phyloP scores from a whole-genome alignment of 1,140 invertebrate species.

The Sycobia sp. region DNA sequence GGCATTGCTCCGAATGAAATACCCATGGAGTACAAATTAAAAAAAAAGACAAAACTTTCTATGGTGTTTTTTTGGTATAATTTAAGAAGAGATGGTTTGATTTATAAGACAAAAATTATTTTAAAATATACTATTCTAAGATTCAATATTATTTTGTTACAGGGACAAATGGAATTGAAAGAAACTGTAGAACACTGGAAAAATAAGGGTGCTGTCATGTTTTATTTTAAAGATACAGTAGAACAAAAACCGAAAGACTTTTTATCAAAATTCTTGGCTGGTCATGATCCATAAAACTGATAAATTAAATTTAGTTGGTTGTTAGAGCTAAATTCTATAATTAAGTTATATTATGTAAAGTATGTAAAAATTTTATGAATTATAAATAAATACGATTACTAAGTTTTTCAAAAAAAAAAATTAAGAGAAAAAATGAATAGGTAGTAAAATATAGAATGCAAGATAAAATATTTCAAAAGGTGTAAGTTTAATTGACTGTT shows the following conservation, averaged over 20 bases:
- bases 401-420: constrained; percentile 12
- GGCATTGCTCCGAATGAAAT: too few relatives aligned
- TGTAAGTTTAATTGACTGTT: constrained; percentile 45
- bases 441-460: constrained; percentile 16
- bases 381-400: constrained; percentile 4
- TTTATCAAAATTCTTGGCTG: constrained; percentile 85
- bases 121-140: too few relatives aligned
- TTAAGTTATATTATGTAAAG: constrained; percentile 12
- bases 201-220: constrained; percentile 84
- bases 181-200: constrained; percentile 88
- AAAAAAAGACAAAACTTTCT: too few relatives aligned
- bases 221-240: constrained; percentile 82
- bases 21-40: too few relatives aligned
- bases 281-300: constrained; percentile 63
- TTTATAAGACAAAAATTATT: too few relatives aligned
- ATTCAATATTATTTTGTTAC: constrained; percentile 43
- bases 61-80: too few relatives aligned
- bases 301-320: constrained; percentile 12
- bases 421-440: neutral
- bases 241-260: constrained; percentile 89
- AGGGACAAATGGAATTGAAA: constrained; percentile 94
- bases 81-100: too few relatives aligned
- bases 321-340: constrained; percentile 6
- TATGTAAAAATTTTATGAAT: constrained; percentile 27
- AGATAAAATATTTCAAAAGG: constrained; percentile 39